Evolutionary conservation across 2,888 invertebrate species (phyloP).

Genomic region (Anoncus sp.): DNA sequence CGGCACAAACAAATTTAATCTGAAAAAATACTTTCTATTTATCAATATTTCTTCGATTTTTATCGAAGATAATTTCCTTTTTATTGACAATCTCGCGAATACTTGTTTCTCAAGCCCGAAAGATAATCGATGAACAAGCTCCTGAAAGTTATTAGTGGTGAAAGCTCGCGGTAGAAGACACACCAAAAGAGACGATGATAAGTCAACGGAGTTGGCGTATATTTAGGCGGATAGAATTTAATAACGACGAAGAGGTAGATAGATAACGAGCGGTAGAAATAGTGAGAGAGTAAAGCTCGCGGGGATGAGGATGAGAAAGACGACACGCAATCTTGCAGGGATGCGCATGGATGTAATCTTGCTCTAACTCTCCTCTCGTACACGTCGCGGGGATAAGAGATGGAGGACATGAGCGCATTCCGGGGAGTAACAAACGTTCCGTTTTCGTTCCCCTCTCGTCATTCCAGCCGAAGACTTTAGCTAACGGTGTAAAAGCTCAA

Average conservation of each 20-base stretch:
- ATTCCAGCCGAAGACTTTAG: conserved; percentile 43
- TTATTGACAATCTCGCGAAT: neutral
- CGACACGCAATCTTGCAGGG: conserved; percentile 44
- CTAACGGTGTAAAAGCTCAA: conserved; percentile 38
- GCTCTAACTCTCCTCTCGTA: conserved; percentile 80
- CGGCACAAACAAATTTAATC: neutral
- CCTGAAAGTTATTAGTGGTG: conserved; percentile 20
- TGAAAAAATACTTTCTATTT: neutral
- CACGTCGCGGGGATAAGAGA: conserved; percentile 60
- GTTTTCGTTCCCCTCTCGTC: conserved; percentile 51
- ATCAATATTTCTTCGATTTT: neutral
- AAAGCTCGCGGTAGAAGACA: conserved; percentile 20
- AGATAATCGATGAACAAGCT: conserved; percentile 39
- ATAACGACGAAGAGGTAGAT: conserved; percentile 63
- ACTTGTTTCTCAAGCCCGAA: neutral
- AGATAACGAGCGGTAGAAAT: conserved; percentile 21
- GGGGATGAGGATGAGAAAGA: conserved; percentile 49
- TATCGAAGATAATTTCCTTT: neutral
- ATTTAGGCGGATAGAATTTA: conserved; percentile 67
- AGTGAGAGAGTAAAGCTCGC: conserved; percentile 15
- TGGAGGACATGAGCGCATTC: conserved; percentile 77
- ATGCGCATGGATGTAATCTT: conserved; percentile 80
- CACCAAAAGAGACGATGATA: conserved; percentile 61
- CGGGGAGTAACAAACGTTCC: conserved; percentile 79
- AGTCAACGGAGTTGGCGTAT: conserved; percentile 65